Evolutionary conservation across 2,888 invertebrate genomes (phyloP).

Genomic region (Nomada lathburiana): DNA sequence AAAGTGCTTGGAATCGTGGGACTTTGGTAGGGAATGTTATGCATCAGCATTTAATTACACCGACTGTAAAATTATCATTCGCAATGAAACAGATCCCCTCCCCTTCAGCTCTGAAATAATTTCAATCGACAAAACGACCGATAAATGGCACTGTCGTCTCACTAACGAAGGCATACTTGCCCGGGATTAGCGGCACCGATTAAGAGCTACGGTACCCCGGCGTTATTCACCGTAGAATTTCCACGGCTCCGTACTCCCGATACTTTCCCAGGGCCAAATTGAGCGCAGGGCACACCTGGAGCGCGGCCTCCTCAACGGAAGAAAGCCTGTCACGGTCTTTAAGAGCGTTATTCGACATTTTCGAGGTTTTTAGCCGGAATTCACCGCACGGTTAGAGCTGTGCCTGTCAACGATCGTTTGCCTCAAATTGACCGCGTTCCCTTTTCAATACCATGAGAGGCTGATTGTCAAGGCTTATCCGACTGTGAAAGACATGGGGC

Average conservation of each 20-base stretch:
- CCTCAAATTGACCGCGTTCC: slow-evolving; percentile 61
- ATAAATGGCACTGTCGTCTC: neutral
- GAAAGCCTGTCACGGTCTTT: slow-evolving; percentile 54
- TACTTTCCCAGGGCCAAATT: slow-evolving; percentile 38
- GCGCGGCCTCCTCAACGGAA: slow-evolving; percentile 14
- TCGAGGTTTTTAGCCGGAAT: slow-evolving; percentile 56
- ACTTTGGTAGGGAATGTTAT: no score
- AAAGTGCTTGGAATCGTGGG: no score
- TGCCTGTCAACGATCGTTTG: slow-evolving; percentile 61
- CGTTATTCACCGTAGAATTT: slow-evolving; percentile 5
- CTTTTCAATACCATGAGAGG: slow-evolving; percentile 44
- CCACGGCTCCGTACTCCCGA: neutral
- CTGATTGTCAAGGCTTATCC: slow-evolving; percentile 56
- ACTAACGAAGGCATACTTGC: slow-evolving; percentile 18
- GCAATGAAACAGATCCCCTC: no score
- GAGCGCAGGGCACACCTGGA: slow-evolving; percentile 43
- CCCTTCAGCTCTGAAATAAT: neutral
- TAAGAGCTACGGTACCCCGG: neutral
- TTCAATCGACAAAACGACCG: neutral
- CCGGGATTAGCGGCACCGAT: slow-evolving; percentile 1
- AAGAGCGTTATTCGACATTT: slow-evolving; percentile 58
- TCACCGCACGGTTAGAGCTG: slow-evolving; percentile 38
- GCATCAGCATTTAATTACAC: no score
- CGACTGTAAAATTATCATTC: no score
- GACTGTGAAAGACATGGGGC: slow-evolving; percentile 65